Evolutionary conservation across 2,113 vertebrate species (phyloP).

Genomic region (Tragelaphus imberbis): DNA sequence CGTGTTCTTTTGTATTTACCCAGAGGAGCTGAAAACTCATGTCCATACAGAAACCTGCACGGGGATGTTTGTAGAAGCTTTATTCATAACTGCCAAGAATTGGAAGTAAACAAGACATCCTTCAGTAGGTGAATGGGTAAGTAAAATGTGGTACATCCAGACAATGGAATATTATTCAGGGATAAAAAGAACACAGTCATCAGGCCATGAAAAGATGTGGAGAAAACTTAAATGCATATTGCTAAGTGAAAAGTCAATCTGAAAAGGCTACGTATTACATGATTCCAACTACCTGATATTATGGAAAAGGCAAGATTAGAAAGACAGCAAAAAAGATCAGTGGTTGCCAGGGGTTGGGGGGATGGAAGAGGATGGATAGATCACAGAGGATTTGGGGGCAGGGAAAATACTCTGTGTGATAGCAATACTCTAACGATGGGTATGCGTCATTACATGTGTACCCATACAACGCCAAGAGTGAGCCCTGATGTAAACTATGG

Average conservation of each 20-base stretch:
- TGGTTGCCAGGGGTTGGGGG: neutral
- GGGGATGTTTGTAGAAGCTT: neutral
- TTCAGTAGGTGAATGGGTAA: neutral
- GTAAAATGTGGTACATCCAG: neutral
- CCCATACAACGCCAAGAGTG: neutral
- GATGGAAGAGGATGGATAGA: neutral
- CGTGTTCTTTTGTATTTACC: neutral
- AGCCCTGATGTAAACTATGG: neutral
- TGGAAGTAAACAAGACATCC: neutral
- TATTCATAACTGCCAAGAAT: neutral
- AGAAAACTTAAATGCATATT: neutral
- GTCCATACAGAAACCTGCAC: neutral
- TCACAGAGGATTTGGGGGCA: neutral
- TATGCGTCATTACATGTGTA: neutral
- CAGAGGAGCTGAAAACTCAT: neutral
- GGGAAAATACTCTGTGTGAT: neutral
- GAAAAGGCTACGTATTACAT: neutral
- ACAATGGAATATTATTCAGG: neutral
- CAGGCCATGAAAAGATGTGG: neutral
- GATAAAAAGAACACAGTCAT: neutral
- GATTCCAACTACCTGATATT: neutral
- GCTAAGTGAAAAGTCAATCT: neutral
- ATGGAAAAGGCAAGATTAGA: neutral
- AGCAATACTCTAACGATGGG: neutral
- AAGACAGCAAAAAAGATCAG: neutral